Percentiles rank a stretch among this genome's conserved stretches.
These are phyloP conservation scores for Mobula hypostoma DNA, from an alignment of 2,113 vertebrate species.

Conservation along the genomic window DNA sequence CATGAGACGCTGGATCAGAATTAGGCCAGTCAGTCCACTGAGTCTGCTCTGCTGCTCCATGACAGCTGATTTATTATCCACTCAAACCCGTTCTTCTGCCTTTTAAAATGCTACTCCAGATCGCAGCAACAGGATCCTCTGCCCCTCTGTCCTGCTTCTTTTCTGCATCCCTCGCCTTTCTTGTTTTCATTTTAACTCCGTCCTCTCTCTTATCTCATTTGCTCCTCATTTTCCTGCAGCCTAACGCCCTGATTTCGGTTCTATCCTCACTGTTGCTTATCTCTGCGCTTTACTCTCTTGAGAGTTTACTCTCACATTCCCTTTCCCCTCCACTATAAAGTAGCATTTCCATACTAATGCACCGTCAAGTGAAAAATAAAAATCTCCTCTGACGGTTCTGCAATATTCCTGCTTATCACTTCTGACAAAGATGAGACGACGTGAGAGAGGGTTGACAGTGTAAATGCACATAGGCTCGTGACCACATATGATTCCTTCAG, in stretches of 20 bases:
- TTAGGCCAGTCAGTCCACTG: too few relatives aligned
- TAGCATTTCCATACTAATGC: background rate
- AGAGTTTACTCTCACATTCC: background rate
- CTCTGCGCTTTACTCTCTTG: too few relatives aligned
- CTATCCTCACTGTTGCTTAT: too few relatives aligned
- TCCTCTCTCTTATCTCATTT: background rate
- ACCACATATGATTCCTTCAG: background rate
- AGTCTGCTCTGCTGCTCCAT: too few relatives aligned
- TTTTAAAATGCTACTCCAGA: too few relatives aligned
- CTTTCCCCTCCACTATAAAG: background rate
- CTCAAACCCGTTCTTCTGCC: too few relatives aligned
- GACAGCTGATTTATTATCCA: too few relatives aligned
- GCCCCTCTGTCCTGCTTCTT: background rate
- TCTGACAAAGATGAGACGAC: background rate
- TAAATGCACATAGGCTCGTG: background rate
- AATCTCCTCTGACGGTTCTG: background rate
- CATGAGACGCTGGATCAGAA: too few relatives aligned
- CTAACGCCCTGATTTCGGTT: too few relatives aligned
- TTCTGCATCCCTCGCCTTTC: background rate
- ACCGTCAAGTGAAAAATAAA: background rate
- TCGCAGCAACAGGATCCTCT: background rate
- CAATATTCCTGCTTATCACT: background rate
- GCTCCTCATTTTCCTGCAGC: too few relatives aligned
- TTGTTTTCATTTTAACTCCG: background rate
- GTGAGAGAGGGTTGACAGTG: background rate